These are phyloP conservation scores for Diuraphis noxia DNA, from an alignment of 1,140 invertebrate genomes.

Conservation along the genomic window DNA sequence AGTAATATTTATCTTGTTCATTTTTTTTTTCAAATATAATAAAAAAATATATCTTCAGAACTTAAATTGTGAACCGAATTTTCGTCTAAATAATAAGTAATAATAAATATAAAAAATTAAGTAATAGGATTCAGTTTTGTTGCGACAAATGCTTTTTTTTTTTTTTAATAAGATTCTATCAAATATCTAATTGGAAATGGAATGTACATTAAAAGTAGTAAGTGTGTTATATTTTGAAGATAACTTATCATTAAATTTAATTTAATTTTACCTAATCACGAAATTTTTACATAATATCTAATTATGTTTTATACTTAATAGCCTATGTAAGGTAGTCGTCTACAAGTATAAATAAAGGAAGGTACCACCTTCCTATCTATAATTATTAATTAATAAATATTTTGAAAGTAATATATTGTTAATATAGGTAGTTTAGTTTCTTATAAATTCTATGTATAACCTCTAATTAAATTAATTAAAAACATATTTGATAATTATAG, in stretches of 20 bases:
- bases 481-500: background rate
- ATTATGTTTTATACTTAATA: background rate
- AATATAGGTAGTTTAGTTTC: background rate
- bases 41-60: background rate
- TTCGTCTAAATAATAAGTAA: background rate
- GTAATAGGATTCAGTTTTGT: background rate
- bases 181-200: conserved; percentile 20
- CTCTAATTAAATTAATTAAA: background rate
- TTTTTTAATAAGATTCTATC: background rate
- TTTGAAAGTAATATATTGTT: background rate
- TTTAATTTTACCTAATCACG: background rate
- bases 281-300: background rate
- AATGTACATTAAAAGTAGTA: background rate
- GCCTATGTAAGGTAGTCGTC: background rate
- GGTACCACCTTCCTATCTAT: background rate
- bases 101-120: too few relatives aligned
- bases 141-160: background rate
- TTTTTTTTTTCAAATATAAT: background rate
- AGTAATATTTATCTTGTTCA: background rate
- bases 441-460: background rate
- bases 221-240: background rate
- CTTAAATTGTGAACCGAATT: background rate
- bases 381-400: background rate
- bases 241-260: background rate
- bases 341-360: background rate